Evolutionary conservation across 1,140 invertebrate genomes (phyloP).

Genomic region (Drosophila ogumai): DNA sequence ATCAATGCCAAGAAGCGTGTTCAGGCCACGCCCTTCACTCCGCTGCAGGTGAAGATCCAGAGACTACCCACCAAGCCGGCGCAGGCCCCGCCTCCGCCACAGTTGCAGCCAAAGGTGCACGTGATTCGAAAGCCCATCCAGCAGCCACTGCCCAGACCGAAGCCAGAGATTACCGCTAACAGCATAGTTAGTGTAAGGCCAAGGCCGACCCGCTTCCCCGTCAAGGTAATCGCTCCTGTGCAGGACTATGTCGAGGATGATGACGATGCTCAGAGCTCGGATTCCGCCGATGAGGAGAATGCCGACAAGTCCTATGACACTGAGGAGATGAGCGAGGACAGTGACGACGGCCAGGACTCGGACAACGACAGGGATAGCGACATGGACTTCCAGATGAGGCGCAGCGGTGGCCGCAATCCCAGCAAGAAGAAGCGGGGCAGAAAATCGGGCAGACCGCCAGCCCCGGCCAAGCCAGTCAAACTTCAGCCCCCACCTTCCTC

Average conservation of each 20-base stretch:
- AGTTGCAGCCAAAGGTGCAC: slow-evolving; percentile 20
- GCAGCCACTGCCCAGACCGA: slow-evolving; percentile 28
- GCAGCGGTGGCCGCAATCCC: slow-evolving; percentile 55
- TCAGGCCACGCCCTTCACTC: slow-evolving; percentile 31
- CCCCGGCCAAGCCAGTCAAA: slow-evolving; percentile 5
- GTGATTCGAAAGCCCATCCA: slow-evolving; percentile 21
- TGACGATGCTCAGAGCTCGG: slow-evolving; percentile 61
- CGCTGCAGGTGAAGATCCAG: slow-evolving; percentile 37
- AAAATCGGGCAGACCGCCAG: slow-evolving; percentile 30
- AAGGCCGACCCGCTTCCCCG: slow-evolving; percentile 24
- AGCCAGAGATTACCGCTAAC: slow-evolving; percentile 36
- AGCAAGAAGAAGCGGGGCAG: slow-evolving; percentile 65
- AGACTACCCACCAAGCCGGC: slow-evolving; percentile 14
- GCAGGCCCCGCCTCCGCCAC: slow-evolving; percentile 5
- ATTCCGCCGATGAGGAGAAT: slow-evolving; percentile 71
- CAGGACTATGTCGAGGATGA: slow-evolving; percentile 71
- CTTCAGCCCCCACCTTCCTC: neutral
- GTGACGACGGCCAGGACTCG: slow-evolving; percentile 64
- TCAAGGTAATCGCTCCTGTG: slow-evolving; percentile 54
- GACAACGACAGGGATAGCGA: slow-evolving; percentile 84
- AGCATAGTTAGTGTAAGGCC: neutral
- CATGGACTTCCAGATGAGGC: slow-evolving; percentile 77
- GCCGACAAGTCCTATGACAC: slow-evolving; percentile 71
- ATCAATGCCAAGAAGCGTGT: slow-evolving; percentile 57
- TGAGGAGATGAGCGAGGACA: slow-evolving; percentile 76